A percentile compares a stretch with the other conserved stretches of the same genome.
phyloP scores from a whole-genome alignment of 2,113 vertebrate genomes.

The Coregonus clupeaformis region DNA sequence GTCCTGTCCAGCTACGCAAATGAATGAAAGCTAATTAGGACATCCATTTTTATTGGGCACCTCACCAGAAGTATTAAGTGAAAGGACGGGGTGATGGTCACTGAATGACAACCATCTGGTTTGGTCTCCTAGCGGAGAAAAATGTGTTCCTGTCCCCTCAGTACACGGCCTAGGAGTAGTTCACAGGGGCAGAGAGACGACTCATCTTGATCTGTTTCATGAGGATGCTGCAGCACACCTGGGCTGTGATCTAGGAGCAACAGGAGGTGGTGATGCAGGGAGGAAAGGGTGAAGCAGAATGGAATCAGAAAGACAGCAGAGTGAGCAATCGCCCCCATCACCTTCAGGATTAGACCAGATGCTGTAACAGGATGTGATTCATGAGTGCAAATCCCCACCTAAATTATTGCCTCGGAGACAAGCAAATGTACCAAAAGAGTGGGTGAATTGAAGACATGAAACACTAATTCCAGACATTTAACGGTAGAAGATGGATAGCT shows the following conservation, averaged over 20 bases:
- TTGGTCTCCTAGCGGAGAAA: too few species aligned
- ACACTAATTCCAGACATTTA: background rate
- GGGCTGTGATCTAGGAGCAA: slow-evolving; percentile 43
- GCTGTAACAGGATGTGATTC: too few species aligned
- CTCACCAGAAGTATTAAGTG: background rate
- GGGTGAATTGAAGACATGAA: background rate
- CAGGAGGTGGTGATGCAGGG: slow-evolving; percentile 3
- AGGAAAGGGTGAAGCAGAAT: slow-evolving; percentile 9
- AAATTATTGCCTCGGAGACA: too few species aligned
- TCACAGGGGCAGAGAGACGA: background rate
- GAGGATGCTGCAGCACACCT: slow-evolving; percentile 48
- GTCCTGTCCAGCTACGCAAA: background rate
- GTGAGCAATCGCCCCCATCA: background rate
- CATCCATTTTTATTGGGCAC: background rate
- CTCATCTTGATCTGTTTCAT: slow-evolving; percentile 39
- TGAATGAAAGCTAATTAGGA: background rate
- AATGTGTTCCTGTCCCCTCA: slow-evolving; percentile 9
- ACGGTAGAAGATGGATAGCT: too few species aligned
- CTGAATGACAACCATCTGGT: background rate
- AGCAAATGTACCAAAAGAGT: background rate
- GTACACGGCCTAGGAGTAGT: slow-evolving; percentile 44
- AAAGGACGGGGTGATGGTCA: background rate
- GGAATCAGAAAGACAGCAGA: slow-evolving; percentile 10
- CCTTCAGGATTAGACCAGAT: background rate
- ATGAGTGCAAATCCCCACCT: too few species aligned